Conservation (phyloP, 2,888 invertebrate species). For the Leptinotarsa rubiginosa region DNA sequence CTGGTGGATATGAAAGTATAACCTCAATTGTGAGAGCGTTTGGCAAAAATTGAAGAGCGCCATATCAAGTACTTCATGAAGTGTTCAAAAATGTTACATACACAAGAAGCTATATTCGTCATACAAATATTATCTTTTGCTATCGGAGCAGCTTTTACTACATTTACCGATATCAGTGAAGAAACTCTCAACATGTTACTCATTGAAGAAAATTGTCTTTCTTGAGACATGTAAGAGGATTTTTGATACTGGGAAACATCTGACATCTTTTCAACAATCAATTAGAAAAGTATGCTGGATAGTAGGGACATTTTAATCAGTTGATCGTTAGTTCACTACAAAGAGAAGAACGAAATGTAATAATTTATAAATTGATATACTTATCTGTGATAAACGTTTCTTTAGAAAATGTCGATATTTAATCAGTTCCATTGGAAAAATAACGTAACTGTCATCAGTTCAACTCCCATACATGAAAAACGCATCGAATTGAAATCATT, state of each 20-base stretch:
- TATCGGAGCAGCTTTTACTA: background rate
- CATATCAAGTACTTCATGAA: background rate
- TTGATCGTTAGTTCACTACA: too few relatives aligned
- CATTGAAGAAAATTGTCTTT: too few relatives aligned
- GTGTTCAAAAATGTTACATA: background rate
- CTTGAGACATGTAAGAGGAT: too few relatives aligned
- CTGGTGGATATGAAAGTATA: slow-evolving; percentile 82
- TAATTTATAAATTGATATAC: too few relatives aligned
- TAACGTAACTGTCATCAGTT: background rate
- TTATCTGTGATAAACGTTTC: background rate
- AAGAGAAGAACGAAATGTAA: background rate
- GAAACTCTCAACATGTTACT: too few relatives aligned
- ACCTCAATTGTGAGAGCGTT: slow-evolving; percentile 67
- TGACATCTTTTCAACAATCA: too few relatives aligned
- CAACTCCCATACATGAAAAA: background rate
- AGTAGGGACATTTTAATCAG: too few relatives aligned
- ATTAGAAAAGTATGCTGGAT: too few relatives aligned
- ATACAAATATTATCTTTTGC: background rate
- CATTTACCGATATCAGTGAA: too few relatives aligned
- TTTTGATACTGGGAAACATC: too few relatives aligned
- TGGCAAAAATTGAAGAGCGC: slow-evolving; percentile 12
- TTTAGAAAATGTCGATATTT: background rate
- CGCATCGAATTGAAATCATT: background rate
- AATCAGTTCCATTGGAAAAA: background rate
- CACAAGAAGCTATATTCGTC: too few relatives aligned